These are phyloP conservation scores for Syrrhaptes paradoxus DNA, from an alignment of 2,113 vertebrate genomes.

Conservation along the genomic window DNA sequence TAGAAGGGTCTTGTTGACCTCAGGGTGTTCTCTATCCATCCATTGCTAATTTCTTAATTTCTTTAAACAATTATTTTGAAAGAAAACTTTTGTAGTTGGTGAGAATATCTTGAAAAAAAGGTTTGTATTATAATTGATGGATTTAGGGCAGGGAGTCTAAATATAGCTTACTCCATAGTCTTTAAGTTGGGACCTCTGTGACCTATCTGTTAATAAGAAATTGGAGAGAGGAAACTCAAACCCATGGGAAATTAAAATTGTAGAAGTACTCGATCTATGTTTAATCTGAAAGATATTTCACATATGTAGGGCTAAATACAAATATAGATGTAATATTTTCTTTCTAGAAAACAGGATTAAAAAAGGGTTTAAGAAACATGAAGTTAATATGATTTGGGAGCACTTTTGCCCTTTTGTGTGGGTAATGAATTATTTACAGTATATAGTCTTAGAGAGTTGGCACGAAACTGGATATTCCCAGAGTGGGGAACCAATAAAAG, in stretches of 20 bases:
- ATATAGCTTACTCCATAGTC: slow-evolving; percentile 20
- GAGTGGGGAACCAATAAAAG: neutral
- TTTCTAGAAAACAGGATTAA: neutral
- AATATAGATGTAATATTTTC: slow-evolving; percentile 10
- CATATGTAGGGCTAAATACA: neutral
- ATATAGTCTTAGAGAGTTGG: neutral
- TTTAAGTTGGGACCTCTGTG: slow-evolving; percentile 27
- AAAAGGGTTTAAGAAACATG: slow-evolving; percentile 29
- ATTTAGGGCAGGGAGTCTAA: slow-evolving; percentile 57
- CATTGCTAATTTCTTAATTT: neutral
- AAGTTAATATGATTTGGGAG: slow-evolving; percentile 39
- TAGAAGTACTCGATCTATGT: neutral
- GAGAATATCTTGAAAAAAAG: neutral
- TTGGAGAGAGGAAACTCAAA: neutral
- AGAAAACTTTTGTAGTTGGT: neutral
- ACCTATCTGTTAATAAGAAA: slow-evolving; percentile 60
- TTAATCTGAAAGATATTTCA: slow-evolving; percentile 21
- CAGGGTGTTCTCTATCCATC: neutral
- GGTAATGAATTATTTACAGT: slow-evolving; percentile 3
- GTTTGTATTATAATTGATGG: slow-evolving; percentile 1
- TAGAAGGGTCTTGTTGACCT: neutral
- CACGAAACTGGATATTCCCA: neutral
- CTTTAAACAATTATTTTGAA: neutral
- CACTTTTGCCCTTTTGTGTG: neutral
- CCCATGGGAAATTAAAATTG: slow-evolving; percentile 33